Base-by-base conservation (phyloP, 2,113 vertebrate genomes). In the Brachypodius melanocephalos region DNA sequence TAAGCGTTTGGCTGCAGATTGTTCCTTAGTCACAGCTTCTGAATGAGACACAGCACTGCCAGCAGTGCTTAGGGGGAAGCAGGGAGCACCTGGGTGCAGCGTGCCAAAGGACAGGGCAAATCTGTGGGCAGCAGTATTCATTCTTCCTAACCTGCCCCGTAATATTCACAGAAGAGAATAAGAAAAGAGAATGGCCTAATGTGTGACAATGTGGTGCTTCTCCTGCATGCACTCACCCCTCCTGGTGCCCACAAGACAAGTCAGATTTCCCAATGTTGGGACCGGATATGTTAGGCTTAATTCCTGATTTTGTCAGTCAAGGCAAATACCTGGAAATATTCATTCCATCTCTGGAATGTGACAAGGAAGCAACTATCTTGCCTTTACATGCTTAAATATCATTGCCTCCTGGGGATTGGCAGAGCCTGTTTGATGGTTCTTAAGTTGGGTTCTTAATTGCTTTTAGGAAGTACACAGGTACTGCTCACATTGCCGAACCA, bases 291-390 rank as follows among this genome's bases (percentile, higher is more conserved):
- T 61, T 58, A 72, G 26, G 36, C n/a, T 88, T 78, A 65, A 34
- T 73, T 92, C 32, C 71, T 42, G 36, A 43, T 73, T 82, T 82
- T 83, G 14, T 68, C 76, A 75, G 63, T 49, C 42, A 54, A 67
- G 28, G 36, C 20, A 74, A 82, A 46, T 76, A 88, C 43, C 52
- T 1, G 0, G 36, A 87, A 66, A 42, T 76, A 88, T 58, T 42
- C 46, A 79, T 68, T 95, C 38, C 8, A 1, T 69, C 49, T 48
- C 54, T 65, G 66, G 15, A 73, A 34, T 79, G 69, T 46, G 57
- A 68, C 4, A 20, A 69, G 69, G 62, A 92, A 87, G 34, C 36
- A 85, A 21, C 61, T 84, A n/a, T 57, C 80, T 81, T 95, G 77
- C 65, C 57, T 88, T 86, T 63, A 68, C 79, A 29, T 32, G 65